Evolutionary conservation across 2,797 vertebrate genomes (phyloP).

Genomic region (Cottoperca gobio): DNA sequence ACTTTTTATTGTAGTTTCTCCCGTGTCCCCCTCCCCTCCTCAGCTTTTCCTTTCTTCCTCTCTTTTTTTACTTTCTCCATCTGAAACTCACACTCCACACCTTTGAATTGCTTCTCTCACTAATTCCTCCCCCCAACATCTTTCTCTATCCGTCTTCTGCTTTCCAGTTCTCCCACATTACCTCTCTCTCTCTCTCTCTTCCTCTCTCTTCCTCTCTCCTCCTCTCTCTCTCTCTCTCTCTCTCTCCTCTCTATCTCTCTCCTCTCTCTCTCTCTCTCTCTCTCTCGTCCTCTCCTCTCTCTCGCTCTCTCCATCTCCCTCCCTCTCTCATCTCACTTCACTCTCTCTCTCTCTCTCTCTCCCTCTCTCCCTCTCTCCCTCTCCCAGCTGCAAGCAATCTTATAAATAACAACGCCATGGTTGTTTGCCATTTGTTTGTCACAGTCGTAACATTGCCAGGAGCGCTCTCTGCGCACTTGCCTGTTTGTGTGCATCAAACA

Average conservation of each 20-base stretch:
- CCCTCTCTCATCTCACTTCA: neutral
- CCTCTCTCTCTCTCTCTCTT: neutral
- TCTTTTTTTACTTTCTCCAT: constrained; percentile 9
- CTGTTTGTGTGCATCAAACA: constrained; percentile 57
- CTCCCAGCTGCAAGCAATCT: constrained; percentile 38
- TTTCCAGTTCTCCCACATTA: neutral
- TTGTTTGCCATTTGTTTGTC: constrained; percentile 64
- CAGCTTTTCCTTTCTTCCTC: constrained; percentile 2
- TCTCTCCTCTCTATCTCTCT: no score
- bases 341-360: neutral
- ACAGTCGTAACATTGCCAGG: constrained; percentile 61
- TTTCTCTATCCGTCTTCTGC: constrained; percentile 6
- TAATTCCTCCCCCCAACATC: constrained; percentile 17
- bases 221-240: neutral
- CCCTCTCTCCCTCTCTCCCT: constrained; percentile 21
- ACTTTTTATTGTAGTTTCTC: constrained; percentile 29
- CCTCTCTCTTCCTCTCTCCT: neutral
- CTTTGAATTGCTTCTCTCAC: constrained; percentile 16
- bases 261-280: no score
- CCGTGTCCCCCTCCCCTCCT: neutral
- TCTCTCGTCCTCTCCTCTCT: neutral
- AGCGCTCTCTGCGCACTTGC: constrained; percentile 37
- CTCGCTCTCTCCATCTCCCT: neutral
- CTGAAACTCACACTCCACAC: constrained; percentile 17
- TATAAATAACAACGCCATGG: constrained; percentile 56